These are phyloP conservation scores for Ophioninae sp. DNA, from an alignment of 2,888 invertebrate genomes.

Conservation along the genomic window DNA sequence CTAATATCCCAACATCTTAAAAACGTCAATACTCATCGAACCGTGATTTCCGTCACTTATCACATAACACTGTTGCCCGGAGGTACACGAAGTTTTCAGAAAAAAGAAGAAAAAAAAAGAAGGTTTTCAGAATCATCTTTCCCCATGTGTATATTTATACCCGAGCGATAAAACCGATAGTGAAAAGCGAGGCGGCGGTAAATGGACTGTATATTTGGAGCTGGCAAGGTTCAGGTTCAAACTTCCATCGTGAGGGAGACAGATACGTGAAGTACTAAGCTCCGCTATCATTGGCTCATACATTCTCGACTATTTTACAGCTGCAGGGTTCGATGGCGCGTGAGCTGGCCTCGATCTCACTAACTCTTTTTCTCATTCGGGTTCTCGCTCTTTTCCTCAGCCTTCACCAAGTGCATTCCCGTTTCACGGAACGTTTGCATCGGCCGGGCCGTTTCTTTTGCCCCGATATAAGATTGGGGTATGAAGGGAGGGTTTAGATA, in stretches of 20 bases:
- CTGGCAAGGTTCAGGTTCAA: constrained; percentile 4
- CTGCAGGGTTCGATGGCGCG: constrained; percentile 50
- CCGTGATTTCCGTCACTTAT: neutral
- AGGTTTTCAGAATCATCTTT: neutral
- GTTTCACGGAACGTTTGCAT: constrained; percentile 31
- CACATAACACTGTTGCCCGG: neutral
- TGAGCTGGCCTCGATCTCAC: constrained; percentile 54
- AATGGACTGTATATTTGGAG: neutral
- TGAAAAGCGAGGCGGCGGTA: neutral
- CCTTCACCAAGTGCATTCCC: neutral
- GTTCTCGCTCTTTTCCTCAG: constrained; percentile 16
- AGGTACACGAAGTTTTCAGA: too few species aligned
- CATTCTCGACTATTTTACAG: constrained; percentile 57
- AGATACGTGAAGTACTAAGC: constrained; percentile 27
- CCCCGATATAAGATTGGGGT: neutral
- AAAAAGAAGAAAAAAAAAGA: neutral
- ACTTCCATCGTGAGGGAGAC: constrained; percentile 1
- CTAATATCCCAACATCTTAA: neutral
- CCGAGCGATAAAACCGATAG: neutral
- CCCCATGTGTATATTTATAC: constrained; percentile 2
- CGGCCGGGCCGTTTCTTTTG: neutral
- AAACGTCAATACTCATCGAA: neutral
- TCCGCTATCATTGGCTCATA: constrained; percentile 36
- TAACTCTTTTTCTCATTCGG: constrained; percentile 17
- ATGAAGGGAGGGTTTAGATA: neutral